phyloP scores from a whole-genome alignment of 1,140 invertebrate species.

The Popillia japonica region DNA sequence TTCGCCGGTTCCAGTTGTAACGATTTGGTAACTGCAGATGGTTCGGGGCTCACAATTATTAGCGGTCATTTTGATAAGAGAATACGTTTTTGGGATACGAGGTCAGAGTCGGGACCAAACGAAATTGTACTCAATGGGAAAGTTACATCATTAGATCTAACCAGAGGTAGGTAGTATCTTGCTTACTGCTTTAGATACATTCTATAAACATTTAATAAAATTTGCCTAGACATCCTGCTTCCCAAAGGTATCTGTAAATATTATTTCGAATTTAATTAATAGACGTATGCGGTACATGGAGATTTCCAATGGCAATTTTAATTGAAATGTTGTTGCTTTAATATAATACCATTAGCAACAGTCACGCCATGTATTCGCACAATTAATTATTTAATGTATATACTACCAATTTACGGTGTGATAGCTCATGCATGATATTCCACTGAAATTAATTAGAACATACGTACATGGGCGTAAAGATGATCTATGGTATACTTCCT shows the following conservation, averaged over 20 bases:
- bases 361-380: background rate
- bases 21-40: slow-evolving; percentile 90
- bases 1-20: slow-evolving; percentile 97
- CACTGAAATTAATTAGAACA: background rate
- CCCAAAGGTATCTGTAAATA: too few relatives aligned
- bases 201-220: too few relatives aligned
- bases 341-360: background rate
- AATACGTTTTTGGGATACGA: slow-evolving; percentile 95
- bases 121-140: slow-evolving; percentile 91
- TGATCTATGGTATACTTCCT: background rate
- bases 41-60: slow-evolving; percentile 90
- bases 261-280: too few relatives aligned
- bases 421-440: background rate
- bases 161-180: slow-evolving; percentile 68
- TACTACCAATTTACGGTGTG: background rate
- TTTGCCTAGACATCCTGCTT: too few relatives aligned
- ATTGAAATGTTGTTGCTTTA: background rate
- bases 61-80: slow-evolving; percentile 98
- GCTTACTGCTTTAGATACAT: too few relatives aligned
- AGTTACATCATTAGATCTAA: slow-evolving; percentile 94
- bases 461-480: background rate
- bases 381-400: background rate
- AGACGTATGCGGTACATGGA: too few relatives aligned
- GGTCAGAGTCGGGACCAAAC: slow-evolving; percentile 80
- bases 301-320: too few relatives aligned